Conservation (phyloP, 2,113 vertebrate genomes). For the zebrafish (Danio rerio) region GRCz12tu NC_133193.1:866501-867000, state of each 20-base stretch:
- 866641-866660: not conserved
- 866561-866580: constrained; percentile 3
- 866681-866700: constrained; percentile 6
- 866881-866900: too few relatives aligned
- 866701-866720: not conserved
- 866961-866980: too few relatives aligned
- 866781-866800: not conserved
- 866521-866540: not conserved
- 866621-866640: not conserved
- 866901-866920: too few relatives aligned
- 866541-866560: not conserved
- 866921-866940: too few relatives aligned
- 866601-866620: not conserved
- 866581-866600: not conserved
- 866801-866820: not conserved
- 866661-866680: constrained; percentile 10
- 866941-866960: too few relatives aligned
- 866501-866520: not conserved
- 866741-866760: not conserved
- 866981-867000: too few relatives aligned
- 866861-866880: too few relatives aligned
- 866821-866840: not conserved
- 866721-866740: not conserved
- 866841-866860: not conserved
- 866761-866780: not conserved